Base-by-base conservation (phyloP, 2,888 invertebrate species). In the Fissipunctia ypsillon region DNA sequence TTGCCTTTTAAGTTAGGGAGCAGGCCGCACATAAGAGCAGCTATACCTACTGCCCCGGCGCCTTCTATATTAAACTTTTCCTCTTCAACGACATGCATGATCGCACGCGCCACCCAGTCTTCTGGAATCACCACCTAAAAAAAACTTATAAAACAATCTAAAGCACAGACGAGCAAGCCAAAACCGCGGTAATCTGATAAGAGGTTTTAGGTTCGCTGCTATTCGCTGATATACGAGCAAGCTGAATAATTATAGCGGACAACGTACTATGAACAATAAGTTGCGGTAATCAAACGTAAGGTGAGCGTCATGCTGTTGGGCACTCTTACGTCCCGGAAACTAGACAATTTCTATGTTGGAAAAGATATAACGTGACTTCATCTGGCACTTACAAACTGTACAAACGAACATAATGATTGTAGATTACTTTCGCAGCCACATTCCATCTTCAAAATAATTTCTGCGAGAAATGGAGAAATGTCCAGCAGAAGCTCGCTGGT, bases 1-100 rank as follows among this genome's bases (percentile, higher is more conserved):
- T 99, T 99, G 48, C 98, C 98, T 91, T 97, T 97, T 35, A 99
- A 96, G 85, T 99, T 98, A 19, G 98, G 97, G 61, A 99, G 94
- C 68, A 98, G 97, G 5, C 98, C 98, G 16, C 98, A 97, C 87
- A 99, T 94, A 73, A 99, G 97, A 3, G 98, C 98, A 0, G 99
- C 99, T 16, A 99, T 90, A 0, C 98, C 97, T 2, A 97, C 97
- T 0, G 98, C 99, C 0, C 98, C 99, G 25, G 98, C 98, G 0
- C 99, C 99, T 94, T 99, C 99, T 0, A 99, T 98, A 0, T 99
- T 98, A 83, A 98, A 98, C 91, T 98, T 98, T 91, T 99, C 98
- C 78, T 97, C 96, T 93, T 99, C 98, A 0, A 98, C 97, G 54
- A 98, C 91, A 76, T 98, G 97, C 90, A 98, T 95, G 65, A 98